These are phyloP conservation scores for Anhinga rufa DNA, from an alignment of 2,113 vertebrate species.

Conservation along the genomic window DNA sequence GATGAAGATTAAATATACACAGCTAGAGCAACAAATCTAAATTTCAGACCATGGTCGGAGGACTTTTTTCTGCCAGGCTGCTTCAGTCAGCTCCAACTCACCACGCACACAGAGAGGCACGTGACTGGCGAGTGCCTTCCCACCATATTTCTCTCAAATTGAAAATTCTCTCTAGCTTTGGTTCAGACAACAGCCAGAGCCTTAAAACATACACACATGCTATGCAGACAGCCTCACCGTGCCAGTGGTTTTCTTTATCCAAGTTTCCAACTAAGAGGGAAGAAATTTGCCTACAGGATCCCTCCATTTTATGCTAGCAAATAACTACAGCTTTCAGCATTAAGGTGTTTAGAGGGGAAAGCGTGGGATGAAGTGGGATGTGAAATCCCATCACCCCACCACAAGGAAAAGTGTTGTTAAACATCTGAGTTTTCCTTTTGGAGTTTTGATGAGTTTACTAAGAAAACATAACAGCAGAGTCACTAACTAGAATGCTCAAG, in stretches of 20 bases:
- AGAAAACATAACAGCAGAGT: neutral
- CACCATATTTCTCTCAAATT: neutral
- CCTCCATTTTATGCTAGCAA: neutral
- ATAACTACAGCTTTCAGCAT: neutral
- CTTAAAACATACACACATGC: neutral
- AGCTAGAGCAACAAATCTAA: neutral
- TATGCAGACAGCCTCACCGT: neutral
- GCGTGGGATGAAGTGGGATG: neutral
- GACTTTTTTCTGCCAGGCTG: neutral
- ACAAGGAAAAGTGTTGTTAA: neutral
- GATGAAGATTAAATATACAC: neutral
- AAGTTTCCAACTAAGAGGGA: neutral
- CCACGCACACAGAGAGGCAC: neutral
- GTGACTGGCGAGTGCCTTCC: rapidly evolving
- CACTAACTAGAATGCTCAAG: neutral
- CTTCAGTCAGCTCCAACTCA: neutral
- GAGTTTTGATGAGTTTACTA: neutral
- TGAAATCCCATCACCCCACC: neutral
- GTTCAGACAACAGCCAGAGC: neutral
- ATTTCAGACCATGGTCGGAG: neutral
- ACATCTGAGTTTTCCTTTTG: neutral
- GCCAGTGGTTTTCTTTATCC: neutral
- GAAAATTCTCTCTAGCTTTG: neutral
- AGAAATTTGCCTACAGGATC: neutral
- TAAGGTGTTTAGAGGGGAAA: neutral